Evolutionary conservation across 2,888 invertebrate species (phyloP).

Genomic region (Ochlodes sylvanus): DNA sequence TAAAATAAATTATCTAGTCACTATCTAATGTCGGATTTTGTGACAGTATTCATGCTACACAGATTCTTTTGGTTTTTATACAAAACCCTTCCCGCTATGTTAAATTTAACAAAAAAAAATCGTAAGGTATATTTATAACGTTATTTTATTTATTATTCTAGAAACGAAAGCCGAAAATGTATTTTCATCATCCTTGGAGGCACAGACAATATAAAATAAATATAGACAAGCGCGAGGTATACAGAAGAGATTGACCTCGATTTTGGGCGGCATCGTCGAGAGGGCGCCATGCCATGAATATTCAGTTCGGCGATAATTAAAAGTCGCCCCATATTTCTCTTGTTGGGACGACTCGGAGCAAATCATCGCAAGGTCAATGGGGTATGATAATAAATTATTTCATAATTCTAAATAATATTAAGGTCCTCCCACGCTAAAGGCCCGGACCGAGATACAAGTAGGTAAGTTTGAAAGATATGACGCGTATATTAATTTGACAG

Average conservation of each 20-base stretch:
- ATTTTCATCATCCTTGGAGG: constrained; percentile 8
- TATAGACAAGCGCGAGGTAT: constrained; percentile 45
- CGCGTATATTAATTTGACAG: not conserved
- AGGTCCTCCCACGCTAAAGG: not conserved
- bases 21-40: no score
- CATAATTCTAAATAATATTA: constrained; percentile 3
- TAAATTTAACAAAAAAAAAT: no score
- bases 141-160: constrained; percentile 4
- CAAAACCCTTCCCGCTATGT: no score
- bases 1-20: no score
- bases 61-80: no score
- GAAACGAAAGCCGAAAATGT: constrained; percentile 8
- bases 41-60: no score
- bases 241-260: constrained; percentile 45
- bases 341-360: constrained; percentile 45
- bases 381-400: constrained; percentile 11
- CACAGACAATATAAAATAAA: constrained; percentile 19
- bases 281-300: constrained; percentile 65
- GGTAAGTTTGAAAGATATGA: not conserved
- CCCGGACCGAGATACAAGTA: no score
- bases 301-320: constrained; percentile 67
- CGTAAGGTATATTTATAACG: no score
- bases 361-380: constrained; percentile 34
- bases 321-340: constrained; percentile 65
- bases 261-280: constrained; percentile 48